Evolutionary conservation across 2,113 vertebrate species (phyloP).

Genomic region (Etheostoma spectabile): DNA sequence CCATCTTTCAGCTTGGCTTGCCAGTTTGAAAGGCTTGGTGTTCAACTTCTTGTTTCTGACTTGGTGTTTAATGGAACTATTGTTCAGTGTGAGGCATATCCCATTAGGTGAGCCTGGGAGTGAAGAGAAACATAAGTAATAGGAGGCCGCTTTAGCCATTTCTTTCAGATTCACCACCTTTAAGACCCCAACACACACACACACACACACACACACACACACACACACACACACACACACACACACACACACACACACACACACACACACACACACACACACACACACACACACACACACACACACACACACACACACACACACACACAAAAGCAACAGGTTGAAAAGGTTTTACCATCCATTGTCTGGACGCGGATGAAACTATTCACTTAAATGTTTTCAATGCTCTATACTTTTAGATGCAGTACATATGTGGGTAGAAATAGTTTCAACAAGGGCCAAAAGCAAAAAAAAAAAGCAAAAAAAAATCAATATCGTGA

Average conservation of each 20-base stretch:
- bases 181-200: constrained; percentile 1
- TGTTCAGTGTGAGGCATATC: constrained; percentile 77
- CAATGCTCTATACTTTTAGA: constrained; percentile 37
- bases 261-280: no score
- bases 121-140: constrained; percentile 63
- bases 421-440: constrained; percentile 46
- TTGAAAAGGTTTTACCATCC: constrained; percentile 26
- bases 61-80: constrained; percentile 80
- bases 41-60: constrained; percentile 77
- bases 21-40: constrained; percentile 59
- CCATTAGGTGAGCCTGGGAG: constrained; percentile 67
- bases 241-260: no score
- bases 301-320: no score
- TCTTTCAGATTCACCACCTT: constrained; percentile 30
- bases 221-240: no score
- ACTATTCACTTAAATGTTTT: constrained; percentile 31
- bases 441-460: constrained; percentile 56
- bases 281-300: neutral
- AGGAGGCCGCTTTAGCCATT: constrained; percentile 38
- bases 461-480: constrained; percentile 47
- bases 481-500: constrained; percentile 74
- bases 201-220: no score
- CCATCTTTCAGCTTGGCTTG: constrained; percentile 74
- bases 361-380: constrained; percentile 25
- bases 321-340: no score